phyloP scores from a whole-genome alignment of 2,888 invertebrate species.

The Flabesymbios commensalis region DNA sequence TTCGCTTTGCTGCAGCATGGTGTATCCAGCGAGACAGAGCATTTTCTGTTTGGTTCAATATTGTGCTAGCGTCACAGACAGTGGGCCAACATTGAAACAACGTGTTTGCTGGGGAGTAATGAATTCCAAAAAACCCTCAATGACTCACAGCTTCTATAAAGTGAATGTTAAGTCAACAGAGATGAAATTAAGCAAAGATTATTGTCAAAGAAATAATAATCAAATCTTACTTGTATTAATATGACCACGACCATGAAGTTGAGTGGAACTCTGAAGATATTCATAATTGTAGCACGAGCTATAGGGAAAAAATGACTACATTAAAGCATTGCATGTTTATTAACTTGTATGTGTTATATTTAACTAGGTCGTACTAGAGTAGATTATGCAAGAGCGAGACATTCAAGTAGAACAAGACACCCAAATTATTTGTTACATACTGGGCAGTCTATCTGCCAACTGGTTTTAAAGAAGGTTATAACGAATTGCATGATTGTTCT shows the following conservation, averaged over 20 bases:
- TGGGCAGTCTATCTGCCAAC: too few relatives aligned
- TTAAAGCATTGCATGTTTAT: neutral
- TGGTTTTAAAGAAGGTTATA: too few relatives aligned
- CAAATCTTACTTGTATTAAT: conserved; percentile 56
- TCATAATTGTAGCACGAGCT: conserved; percentile 65
- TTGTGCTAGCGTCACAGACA: too few relatives aligned
- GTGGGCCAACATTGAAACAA: too few relatives aligned
- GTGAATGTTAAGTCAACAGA: neutral
- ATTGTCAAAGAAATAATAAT: neutral
- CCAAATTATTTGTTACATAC: neutral
- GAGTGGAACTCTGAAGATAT: conserved; percentile 64
- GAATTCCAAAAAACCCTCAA: too few relatives aligned
- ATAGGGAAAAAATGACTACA: conserved; percentile 31
- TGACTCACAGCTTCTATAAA: too few relatives aligned
- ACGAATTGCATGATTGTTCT: too few relatives aligned
- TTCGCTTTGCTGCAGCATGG: too few relatives aligned
- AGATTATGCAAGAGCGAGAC: neutral
- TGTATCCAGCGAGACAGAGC: too few relatives aligned
- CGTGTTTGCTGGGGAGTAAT: too few relatives aligned
- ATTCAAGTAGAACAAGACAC: neutral
- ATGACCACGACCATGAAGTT: conserved; percentile 64
- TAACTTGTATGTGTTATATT: neutral
- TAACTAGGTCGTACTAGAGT: neutral
- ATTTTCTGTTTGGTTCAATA: too few relatives aligned
- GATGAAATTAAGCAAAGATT: neutral